Base-by-base conservation (phyloP, 2,797 vertebrate species). In the Phoxinus dragarum region DNA sequence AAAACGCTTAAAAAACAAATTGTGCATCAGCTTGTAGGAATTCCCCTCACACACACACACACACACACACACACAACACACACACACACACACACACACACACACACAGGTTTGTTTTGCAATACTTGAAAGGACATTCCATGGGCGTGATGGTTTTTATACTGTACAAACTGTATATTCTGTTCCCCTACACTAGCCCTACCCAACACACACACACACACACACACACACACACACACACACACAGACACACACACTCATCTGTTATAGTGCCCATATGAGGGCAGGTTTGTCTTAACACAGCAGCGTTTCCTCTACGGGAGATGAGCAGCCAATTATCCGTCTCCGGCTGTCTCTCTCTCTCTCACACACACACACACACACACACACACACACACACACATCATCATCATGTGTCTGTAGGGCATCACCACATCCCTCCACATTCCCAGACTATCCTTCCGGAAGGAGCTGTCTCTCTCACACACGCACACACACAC, bases 201-300 rank as follows among this genome's bases (percentile, higher is more conserved):
- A 47, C 4, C 4, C 47, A 5, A 19, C 12, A 66, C 12, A 31
- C 23, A 31, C n/a, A 64, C 59, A 64, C 59, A n/a, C 59, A 34
- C 27, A 66, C 11, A n/a, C 56, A 59, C 56, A n/a, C 17, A n/a
- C 56, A n/a, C 56, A 59, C 56, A 59, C 87, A 86, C 93, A 90
- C 89, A 8, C 21, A 59, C 21, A n/a, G 23, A 21, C 42, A 61
- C 64, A 42, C 40, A 38, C 52, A 73, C 75, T 8, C 4, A 0
- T 17, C 36, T 59, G 75, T 77, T 56, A 59, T 9, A 61, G 42
- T 80, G 78, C 61, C 61, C 78, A 52, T 80, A 49, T 80, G 64
- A 68, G 61, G 59, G 59, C 78, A 80, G 61, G 42, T 79, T 61
- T 78, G 75, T 54, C 75, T 59, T 23, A 77, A 77, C 7, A 40